Conservation (phyloP, 2,113 vertebrate genomes). For the Cranoglanis bouderius region DNA sequence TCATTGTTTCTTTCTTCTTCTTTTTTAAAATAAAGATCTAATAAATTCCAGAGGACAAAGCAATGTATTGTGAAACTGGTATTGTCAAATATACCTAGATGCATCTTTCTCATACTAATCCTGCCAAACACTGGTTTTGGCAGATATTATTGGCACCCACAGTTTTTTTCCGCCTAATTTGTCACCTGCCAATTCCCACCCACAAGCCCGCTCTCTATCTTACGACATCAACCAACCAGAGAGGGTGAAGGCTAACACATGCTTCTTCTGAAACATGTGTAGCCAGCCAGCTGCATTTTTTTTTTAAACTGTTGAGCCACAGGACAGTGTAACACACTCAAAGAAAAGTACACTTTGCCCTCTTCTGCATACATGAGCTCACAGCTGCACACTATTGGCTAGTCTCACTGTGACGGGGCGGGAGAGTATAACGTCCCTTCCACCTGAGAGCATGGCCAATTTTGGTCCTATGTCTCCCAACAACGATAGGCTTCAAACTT, state of each 20-base stretch:
- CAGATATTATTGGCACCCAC: background rate
- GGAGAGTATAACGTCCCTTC: background rate
- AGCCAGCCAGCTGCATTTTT: no score
- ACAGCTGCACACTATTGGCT: background rate
- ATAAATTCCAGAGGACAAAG: background rate
- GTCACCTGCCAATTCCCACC: background rate
- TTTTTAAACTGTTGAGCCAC: no score
- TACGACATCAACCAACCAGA: background rate
- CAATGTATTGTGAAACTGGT: background rate
- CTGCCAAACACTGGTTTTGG: background rate
- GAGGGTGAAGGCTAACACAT: background rate
- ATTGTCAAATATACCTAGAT: background rate
- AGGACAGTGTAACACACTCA: background rate
- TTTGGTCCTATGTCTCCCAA: no score
- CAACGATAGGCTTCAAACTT: background rate
- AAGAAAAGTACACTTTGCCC: no score
- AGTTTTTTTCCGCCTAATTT: background rate
- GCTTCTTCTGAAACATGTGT: background rate
- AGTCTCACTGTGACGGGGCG: background rate
- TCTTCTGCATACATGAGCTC: background rate
- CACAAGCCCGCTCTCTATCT: background rate
- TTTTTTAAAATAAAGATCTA: background rate
- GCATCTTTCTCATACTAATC: background rate
- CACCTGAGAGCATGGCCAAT: no score
- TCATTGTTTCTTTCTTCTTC: background rate